Evolutionary conservation across 2,113 vertebrate genomes (phyloP).

Genomic region (Bothrops jararaca): DNA sequence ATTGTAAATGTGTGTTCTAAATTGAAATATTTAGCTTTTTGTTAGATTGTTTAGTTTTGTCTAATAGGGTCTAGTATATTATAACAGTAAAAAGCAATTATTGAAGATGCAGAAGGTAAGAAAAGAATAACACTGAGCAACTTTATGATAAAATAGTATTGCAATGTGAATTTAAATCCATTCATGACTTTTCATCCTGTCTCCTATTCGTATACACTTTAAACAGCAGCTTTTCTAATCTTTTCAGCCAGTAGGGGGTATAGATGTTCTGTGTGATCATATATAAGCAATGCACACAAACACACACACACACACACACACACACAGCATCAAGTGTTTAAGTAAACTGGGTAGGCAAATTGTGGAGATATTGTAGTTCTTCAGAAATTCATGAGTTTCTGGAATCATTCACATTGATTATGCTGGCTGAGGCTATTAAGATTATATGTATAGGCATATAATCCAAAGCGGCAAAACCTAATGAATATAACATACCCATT

Average conservation of each 20-base stretch:
- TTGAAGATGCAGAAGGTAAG: not conserved
- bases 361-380: not conserved
- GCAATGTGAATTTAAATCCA: not conserved
- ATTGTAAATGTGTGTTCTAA: not conserved
- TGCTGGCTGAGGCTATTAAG: not conserved
- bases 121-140: not conserved
- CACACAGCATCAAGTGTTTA: not conserved
- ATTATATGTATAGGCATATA: not conserved
- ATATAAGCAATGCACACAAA: not conserved
- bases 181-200: not conserved
- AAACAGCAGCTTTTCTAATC: not conserved
- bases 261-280: slow-evolving; percentile 26
- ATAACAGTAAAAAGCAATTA: not conserved
- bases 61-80: not conserved
- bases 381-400: not conserved
- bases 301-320: not conserved
- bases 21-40: not conserved
- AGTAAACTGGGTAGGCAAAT: not conserved
- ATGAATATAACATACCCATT: not conserved
- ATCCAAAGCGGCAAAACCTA: not conserved
- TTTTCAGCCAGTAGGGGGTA: slow-evolving; percentile 67
- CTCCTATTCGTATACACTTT: not conserved
- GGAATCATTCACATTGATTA: not conserved
- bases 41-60: not conserved
- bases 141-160: not conserved